Evolutionary conservation across 2,113 vertebrate genomes (phyloP).

Genomic region (Epinephelus lanceolatus): DNA sequence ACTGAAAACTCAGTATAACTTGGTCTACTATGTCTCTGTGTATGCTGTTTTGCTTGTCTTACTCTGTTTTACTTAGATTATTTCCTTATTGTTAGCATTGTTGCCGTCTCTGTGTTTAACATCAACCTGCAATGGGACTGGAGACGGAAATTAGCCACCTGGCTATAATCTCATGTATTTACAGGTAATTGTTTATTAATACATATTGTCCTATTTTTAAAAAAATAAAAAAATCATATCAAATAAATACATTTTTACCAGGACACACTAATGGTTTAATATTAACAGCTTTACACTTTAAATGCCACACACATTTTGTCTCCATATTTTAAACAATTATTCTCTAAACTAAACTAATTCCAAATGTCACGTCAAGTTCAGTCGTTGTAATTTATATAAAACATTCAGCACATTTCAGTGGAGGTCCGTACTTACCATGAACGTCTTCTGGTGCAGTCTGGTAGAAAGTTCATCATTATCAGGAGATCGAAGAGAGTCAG

Average conservation of each 20-base stretch:
- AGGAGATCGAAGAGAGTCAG: not conserved
- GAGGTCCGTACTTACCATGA: conserved; percentile 42
- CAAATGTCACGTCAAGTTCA: not conserved
- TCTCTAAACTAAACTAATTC: not conserved
- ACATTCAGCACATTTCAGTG: not conserved
- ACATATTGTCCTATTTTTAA: too few relatives aligned
- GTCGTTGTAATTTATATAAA: not conserved
- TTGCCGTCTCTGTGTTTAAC: too few relatives aligned
- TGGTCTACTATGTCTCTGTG: too few relatives aligned
- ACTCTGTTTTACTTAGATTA: too few relatives aligned
- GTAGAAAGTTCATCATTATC: not conserved
- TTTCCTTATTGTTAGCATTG: too few relatives aligned
- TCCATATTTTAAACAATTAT: not conserved
- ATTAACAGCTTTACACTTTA: not conserved
- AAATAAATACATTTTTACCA: not conserved
- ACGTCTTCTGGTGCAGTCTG: not conserved
- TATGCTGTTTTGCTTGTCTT: too few relatives aligned
- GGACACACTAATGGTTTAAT: not conserved
- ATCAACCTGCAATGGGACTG: too few relatives aligned
- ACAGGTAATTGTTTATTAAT: too few relatives aligned
- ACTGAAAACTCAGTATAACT: too few relatives aligned
- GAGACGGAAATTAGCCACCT: too few relatives aligned
- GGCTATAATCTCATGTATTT: too few relatives aligned
- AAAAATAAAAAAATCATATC: too few relatives aligned
- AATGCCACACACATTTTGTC: not conserved